A percentile compares a stretch with the other conserved stretches of the same genome.
phyloP scores from a whole-genome alignment of 2,888 invertebrate species.

The Theodoxus fluviatilis region DNA sequence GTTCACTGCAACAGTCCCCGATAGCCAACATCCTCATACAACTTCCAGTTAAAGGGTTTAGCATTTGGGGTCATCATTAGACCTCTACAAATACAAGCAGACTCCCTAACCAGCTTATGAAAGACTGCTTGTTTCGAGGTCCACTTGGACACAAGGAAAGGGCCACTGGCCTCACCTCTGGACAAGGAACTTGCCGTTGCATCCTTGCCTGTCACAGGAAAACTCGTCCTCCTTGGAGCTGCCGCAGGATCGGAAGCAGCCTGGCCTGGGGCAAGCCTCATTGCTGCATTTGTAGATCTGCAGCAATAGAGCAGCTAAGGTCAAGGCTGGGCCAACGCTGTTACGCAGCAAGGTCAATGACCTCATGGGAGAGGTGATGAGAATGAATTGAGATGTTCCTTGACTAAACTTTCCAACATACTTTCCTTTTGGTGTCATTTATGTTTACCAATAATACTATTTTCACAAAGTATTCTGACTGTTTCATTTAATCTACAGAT shows the following conservation, averaged over 20 bases:
- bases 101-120: not conserved
- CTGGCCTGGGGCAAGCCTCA: conserved; percentile 91
- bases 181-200: conserved; percentile 88
- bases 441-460: too few species aligned
- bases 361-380: too few species aligned
- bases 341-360: not conserved
- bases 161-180: conserved; percentile 70
- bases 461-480: too few species aligned
- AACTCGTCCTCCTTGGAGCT: conserved; percentile 96
- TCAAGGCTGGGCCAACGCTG: not conserved
- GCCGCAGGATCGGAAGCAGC: conserved; percentile 93
- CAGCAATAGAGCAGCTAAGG: conserved; percentile 40
- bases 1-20: too few species aligned
- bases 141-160: too few species aligned
- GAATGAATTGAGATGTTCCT: too few species aligned
- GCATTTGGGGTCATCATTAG: too few species aligned
- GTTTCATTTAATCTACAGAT: too few species aligned
- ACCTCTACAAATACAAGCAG: too few species aligned
- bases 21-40: conserved; percentile 23
- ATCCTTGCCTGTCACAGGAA: conserved; percentile 88
- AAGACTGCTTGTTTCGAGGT: not conserved
- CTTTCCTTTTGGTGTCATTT: too few species aligned
- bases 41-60: too few species aligned
- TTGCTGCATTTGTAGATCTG: conserved; percentile 97
- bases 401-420: too few species aligned